Evolutionary conservation across 2,113 vertebrate species (phyloP).

Genomic region (Marcusenius ussheri): DNA sequence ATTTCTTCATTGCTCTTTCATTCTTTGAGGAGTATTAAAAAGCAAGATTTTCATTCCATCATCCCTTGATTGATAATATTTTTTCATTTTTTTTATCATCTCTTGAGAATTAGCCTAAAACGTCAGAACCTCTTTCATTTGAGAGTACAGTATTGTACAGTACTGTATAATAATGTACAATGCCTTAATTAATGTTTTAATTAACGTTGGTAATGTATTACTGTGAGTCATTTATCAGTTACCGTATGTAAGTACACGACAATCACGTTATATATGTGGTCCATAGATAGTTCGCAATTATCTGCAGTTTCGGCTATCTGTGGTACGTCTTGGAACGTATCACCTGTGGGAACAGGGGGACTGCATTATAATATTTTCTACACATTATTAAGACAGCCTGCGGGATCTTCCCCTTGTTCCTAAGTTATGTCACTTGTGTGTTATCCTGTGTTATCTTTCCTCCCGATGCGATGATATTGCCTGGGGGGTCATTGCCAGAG

Average conservation of each 20-base stretch:
- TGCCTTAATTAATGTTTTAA: not conserved
- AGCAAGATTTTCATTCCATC: not conserved
- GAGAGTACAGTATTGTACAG: not conserved
- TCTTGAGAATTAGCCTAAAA: not conserved
- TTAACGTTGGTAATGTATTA: not conserved
- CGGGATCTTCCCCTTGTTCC: not conserved
- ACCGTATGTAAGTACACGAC: not conserved
- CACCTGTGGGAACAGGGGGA: not conserved
- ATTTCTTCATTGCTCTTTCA: not conserved
- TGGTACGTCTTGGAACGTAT: not conserved
- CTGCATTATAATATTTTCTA: not conserved
- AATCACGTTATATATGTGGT: not conserved
- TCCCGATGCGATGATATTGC: not conserved
- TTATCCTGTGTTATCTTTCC: not conserved
- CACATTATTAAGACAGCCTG: not conserved
- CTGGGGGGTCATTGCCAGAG: not conserved
- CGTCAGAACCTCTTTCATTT: not conserved
- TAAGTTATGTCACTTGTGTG: not conserved
- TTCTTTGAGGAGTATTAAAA: not conserved
- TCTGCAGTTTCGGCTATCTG: not conserved
- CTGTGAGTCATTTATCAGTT: not conserved
- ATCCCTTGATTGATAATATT: not conserved
- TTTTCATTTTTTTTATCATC: not conserved
- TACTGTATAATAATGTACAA: not conserved
- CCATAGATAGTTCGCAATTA: not conserved